Conservation (phyloP, 2,888 invertebrate genomes). For the Zelleria hepariella region DNA sequence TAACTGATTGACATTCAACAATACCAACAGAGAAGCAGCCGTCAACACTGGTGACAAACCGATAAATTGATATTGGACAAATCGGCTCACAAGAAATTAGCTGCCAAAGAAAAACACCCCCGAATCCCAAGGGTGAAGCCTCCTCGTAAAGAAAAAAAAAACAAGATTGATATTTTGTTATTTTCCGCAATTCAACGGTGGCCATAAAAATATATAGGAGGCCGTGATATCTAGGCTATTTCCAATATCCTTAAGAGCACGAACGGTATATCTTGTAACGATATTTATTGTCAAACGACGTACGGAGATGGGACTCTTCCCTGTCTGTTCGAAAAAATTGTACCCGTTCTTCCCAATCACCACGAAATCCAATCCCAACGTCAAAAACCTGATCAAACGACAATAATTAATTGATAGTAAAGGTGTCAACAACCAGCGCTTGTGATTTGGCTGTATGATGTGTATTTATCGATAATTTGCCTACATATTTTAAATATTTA, state of each 20-base stretch:
- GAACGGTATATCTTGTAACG: background rate
- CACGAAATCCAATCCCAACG: no score
- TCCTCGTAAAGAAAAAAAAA: background rate
- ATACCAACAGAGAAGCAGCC: no score
- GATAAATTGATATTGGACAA: background rate
- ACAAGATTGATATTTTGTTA: background rate
- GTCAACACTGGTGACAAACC: no score
- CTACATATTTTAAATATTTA: no score
- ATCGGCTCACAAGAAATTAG: background rate
- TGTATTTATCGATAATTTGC: no score
- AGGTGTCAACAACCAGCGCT: no score
- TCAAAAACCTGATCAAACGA: no score
- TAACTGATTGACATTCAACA: no score
- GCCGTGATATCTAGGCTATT: conserved; percentile 18
- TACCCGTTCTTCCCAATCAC: background rate
- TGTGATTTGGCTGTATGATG: no score
- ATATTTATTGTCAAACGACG: background rate
- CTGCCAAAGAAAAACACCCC: background rate
- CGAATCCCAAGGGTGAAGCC: background rate
- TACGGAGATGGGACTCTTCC: background rate
- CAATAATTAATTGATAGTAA: no score
- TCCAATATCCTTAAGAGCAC: conserved; percentile 17
- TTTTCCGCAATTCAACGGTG: background rate
- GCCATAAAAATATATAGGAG: background rate
- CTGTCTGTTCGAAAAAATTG: background rate